A percentile compares a stretch with the other conserved stretches of the same genome.
These are phyloP conservation scores for Patella caerulea DNA, from an alignment of 2,888 invertebrate species.

Conservation along the genomic window DNA sequence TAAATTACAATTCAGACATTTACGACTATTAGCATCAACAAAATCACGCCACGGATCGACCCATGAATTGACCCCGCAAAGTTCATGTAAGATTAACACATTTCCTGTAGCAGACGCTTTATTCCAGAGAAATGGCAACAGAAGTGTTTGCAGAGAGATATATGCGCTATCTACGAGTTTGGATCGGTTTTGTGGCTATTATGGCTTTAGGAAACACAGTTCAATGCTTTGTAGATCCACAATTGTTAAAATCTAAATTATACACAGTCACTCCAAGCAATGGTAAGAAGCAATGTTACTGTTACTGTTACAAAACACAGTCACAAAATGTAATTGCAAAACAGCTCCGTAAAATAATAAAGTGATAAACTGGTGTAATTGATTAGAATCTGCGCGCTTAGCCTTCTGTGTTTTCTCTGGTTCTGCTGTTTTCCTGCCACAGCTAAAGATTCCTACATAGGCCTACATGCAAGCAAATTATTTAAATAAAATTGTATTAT, in stretches of 20 bases:
- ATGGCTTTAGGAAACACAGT: conserved; percentile 63
- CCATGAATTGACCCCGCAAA: not conserved
- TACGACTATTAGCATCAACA: conserved; percentile 2
- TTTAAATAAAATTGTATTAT: too few species aligned
- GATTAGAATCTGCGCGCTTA: too few species aligned
- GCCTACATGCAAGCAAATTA: too few species aligned
- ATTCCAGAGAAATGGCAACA: not conserved
- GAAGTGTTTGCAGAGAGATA: conserved; percentile 27
- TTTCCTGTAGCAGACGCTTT: too few species aligned
- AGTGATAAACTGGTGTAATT: too few species aligned
- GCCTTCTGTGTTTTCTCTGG: too few species aligned
- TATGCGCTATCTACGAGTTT: conserved; percentile 49
- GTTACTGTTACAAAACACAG: not conserved
- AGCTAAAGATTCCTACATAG: too few species aligned
- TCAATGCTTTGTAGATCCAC: conserved; percentile 54
- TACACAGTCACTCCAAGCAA: conserved; percentile 46
- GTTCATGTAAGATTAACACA: too few species aligned
- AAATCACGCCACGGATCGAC: not conserved
- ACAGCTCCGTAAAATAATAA: too few species aligned
- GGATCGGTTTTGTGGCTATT: conserved; percentile 61
- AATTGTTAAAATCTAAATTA: conserved; percentile 47
- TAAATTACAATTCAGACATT: not conserved
- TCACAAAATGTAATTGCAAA: too few species aligned
- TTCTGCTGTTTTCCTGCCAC: too few species aligned
- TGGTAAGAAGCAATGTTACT: conserved; percentile 32